phyloP scores from a whole-genome alignment of 2,113 vertebrate genomes.

The Thalassoma bifasciatum region DNA sequence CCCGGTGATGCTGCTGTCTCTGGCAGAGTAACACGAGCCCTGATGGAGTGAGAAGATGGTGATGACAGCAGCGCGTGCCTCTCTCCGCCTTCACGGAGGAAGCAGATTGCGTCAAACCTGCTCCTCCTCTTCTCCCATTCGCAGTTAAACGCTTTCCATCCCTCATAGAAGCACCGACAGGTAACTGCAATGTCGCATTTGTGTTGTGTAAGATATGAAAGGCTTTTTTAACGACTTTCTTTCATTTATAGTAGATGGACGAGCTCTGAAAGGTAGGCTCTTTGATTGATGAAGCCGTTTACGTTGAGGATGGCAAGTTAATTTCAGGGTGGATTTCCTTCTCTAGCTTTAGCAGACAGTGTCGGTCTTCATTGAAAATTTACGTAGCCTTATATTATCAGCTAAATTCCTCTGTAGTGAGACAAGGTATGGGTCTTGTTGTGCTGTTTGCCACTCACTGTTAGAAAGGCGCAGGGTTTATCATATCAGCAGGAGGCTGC shows the following conservation, averaged over 20 bases:
- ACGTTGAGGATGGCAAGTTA: not conserved
- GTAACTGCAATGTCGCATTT: slow-evolving; percentile 50
- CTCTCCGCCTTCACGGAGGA: slow-evolving; percentile 24
- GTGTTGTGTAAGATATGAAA: not conserved
- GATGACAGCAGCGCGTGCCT: slow-evolving; percentile 8
- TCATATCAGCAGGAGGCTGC: not conserved
- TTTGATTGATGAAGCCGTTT: not conserved
- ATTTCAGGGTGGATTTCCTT: not conserved
- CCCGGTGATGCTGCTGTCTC: not conserved
- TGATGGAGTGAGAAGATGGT: not conserved
- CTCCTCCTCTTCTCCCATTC: slow-evolving; percentile 46
- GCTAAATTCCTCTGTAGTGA: not conserved
- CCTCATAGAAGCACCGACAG: slow-evolving; percentile 56
- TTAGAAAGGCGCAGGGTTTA: not conserved
- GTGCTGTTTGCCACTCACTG: not conserved
- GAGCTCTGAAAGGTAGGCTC: not conserved
- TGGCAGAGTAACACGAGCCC: not conserved
- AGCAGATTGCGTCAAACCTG: slow-evolving; percentile 57
- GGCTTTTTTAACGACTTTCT: not conserved
- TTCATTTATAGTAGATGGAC: fast-evolving
- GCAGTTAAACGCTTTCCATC: slow-evolving; percentile 34
- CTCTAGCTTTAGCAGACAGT: no score
- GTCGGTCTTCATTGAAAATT: no score
- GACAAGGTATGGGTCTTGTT: not conserved
- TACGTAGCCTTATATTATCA: not conserved